Percentiles rank a stretch among this genome's conserved stretches.
Conservation (phyloP, 1,140 invertebrate species). For the Pseudomyrmex dendroicus region DNA sequence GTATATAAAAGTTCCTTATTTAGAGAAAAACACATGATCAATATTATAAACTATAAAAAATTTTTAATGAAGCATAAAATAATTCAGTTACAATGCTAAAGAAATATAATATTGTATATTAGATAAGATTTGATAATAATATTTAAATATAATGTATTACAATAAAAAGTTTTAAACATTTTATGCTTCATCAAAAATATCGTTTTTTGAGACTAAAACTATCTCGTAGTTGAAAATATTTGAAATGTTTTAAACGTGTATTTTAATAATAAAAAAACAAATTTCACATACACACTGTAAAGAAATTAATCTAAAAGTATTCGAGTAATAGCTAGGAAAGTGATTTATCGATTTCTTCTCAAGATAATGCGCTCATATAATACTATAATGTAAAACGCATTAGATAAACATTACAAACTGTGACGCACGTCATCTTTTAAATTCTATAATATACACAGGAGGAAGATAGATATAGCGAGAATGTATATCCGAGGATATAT, state of each 20-base stretch:
- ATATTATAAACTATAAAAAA: no score
- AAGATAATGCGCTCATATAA: conserved; percentile 26
- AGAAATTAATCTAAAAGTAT: conserved; percentile 9
- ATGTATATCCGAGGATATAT: neutral
- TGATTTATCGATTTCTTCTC: conserved; percentile 7
- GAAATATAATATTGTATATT: no score
- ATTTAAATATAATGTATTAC: neutral
- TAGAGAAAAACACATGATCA: no score
- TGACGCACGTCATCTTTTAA: conserved; percentile 48
- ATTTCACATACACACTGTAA: neutral
- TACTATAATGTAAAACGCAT: conserved; percentile 18
- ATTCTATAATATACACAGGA: conserved; percentile 9
- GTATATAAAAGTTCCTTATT: no score
- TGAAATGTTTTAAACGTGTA: neutral
- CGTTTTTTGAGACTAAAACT: neutral
- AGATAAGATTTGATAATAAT: neutral
- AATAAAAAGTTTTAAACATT: neutral
- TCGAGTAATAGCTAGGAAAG: neutral
- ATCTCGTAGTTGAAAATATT: neutral
- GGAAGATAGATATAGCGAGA: neutral
- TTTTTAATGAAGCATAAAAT: no score
- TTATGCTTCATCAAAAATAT: neutral
- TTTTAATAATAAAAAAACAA: no score
- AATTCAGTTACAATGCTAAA: no score
- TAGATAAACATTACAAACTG: conserved; percentile 5